Evolutionary conservation across 2,797 vertebrate genomes (phyloP).

Genomic region (Chelidonichthys spinosus): DNA sequence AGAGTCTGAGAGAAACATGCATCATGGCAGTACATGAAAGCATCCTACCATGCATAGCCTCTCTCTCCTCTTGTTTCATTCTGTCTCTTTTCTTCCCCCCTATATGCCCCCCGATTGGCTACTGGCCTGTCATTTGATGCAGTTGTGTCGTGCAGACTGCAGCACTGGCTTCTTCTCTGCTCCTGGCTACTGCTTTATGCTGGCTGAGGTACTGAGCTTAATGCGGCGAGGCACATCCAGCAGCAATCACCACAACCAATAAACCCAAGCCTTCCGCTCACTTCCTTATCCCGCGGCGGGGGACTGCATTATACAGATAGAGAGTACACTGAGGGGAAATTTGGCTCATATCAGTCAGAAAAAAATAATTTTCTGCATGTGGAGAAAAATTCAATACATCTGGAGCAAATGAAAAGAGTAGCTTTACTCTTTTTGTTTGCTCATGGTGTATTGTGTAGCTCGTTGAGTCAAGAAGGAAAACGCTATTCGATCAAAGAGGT

Average conservation of each 20-base stretch:
- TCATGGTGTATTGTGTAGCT: not conserved
- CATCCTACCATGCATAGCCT: constrained; percentile 11
- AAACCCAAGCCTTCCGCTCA: constrained; percentile 50
- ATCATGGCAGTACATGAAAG: constrained; percentile 26
- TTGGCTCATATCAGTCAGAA: constrained; percentile 18
- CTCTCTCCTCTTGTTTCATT: constrained; percentile 15
- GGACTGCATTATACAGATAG: constrained; percentile 32
- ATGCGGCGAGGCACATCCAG: constrained; percentile 72
- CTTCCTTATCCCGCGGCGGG: constrained; percentile 34
- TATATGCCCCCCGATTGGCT: constrained; percentile 32
- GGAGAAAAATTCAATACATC: constrained; percentile 36
- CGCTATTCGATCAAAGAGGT: constrained; percentile 27
- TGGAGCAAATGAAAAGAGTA: constrained; percentile 29
- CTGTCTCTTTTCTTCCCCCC: constrained; percentile 9
- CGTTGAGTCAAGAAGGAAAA: constrained; percentile 32
- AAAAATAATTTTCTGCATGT: constrained; percentile 22
- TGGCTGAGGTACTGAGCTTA: constrained; percentile 72
- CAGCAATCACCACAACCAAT: constrained; percentile 74
- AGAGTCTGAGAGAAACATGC: constrained; percentile 13
- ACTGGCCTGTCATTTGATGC: constrained; percentile 71
- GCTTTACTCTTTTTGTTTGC: too few relatives aligned
- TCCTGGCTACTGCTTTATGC: constrained; percentile 61
- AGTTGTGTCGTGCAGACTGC: constrained; percentile 74
- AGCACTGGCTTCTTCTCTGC: constrained; percentile 71
- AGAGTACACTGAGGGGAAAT: constrained; percentile 1